Evolutionary conservation across 1,140 invertebrate species (phyloP).

Genomic region (Drosophila gunungcola): DNA sequence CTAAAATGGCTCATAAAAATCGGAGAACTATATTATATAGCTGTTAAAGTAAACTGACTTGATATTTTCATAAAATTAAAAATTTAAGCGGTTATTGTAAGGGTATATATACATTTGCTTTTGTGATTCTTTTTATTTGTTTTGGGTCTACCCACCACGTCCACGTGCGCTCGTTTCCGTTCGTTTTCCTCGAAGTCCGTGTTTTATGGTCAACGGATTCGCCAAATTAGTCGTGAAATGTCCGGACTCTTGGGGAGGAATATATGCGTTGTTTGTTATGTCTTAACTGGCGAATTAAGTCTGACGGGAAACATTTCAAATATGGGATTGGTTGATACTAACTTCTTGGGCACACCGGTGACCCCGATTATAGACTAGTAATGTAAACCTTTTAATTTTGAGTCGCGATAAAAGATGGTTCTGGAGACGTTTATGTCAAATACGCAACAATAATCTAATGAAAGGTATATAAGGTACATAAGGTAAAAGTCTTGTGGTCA

Average conservation of each 20-base stretch:
- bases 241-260: constrained; percentile 6
- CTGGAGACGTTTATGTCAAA: too few relatives aligned
- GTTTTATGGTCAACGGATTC: constrained; percentile 51
- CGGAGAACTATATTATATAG: too few relatives aligned
- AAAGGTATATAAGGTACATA: too few relatives aligned
- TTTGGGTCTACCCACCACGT: background rate
- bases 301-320: constrained; percentile 5
- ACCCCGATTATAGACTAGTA: constrained; percentile 7
- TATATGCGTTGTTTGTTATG: constrained; percentile 32
- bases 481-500: too few relatives aligned
- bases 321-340: too few relatives aligned
- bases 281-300: constrained; percentile 42
- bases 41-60: too few relatives aligned
- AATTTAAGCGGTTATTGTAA: background rate
- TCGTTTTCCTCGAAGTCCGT: constrained; percentile 8
- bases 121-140: constrained; percentile 13
- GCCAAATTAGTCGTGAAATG: constrained; percentile 64
- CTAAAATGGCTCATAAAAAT: too few relatives aligned
- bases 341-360: background rate
- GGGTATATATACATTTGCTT: background rate
- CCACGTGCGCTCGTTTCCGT: background rate
- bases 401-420: background rate
- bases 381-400: constrained; percentile 21
- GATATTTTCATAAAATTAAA: too few relatives aligned
- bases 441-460: too few relatives aligned